Evolutionary conservation across 2,888 invertebrate species (phyloP).

Genomic region (Drosophila dives): DNA sequence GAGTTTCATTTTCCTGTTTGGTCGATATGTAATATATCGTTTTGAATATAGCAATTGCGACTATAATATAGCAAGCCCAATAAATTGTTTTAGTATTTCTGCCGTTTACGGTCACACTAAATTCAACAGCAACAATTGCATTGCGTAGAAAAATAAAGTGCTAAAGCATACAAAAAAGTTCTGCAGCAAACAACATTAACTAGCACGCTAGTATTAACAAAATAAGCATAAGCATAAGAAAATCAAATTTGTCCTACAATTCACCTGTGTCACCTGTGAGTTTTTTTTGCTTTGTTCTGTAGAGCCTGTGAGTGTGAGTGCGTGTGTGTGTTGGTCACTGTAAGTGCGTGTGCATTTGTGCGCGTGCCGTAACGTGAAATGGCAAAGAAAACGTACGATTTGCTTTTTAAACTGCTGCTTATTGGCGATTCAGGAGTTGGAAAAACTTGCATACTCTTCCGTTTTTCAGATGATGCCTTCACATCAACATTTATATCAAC

Average conservation of each 20-base stretch:
- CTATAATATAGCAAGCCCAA: background rate
- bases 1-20: background rate
- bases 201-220: conserved; percentile 28
- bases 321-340: conserved; percentile 42
- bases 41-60: background rate
- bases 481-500: conserved; percentile 98
- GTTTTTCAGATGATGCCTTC: conserved; percentile 97
- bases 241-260: conserved; percentile 1
- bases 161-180: conserved; percentile 25
- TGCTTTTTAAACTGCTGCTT: conserved; percentile 95
- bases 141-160: conserved; percentile 64
- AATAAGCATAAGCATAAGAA: conserved; percentile 15
- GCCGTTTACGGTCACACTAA: conserved; percentile 38
- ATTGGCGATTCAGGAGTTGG: conserved; percentile 98
- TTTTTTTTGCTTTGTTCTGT: conserved; percentile 47
- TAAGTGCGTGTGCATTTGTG: conserved; percentile 50
- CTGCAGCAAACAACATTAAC: conserved; percentile 3
- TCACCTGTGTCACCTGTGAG: conserved; percentile 27
- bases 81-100: background rate
- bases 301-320: conserved; percentile 22
- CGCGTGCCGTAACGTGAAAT: conserved; percentile 86
- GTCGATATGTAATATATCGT: conserved; percentile 2
- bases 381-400: conserved; percentile 98
- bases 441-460: conserved; percentile 96
- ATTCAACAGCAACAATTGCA: conserved; percentile 68